Evolutionary conservation across 2,797 vertebrate genomes (phyloP).

Genomic region (Monodelphis domestica): DNA sequence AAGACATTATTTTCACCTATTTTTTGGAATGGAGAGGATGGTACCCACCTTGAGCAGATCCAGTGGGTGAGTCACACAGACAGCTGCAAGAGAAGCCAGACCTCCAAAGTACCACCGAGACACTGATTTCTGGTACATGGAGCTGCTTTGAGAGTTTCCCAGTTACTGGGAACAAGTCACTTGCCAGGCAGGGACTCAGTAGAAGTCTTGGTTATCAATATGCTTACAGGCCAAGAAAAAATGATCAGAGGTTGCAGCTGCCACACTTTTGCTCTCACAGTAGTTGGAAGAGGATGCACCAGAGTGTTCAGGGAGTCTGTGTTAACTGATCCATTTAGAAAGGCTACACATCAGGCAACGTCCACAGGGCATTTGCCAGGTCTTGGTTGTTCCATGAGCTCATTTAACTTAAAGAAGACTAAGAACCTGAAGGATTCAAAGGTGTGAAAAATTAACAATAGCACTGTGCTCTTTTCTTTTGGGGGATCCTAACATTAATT

Average conservation of each 20-base stretch:
- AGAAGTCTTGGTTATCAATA: not conserved
- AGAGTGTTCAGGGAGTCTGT: not conserved
- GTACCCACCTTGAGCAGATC: conserved; percentile 89
- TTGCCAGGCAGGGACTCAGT: not conserved
- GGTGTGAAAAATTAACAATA: too few species aligned
- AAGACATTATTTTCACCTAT: not conserved
- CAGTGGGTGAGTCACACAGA: conserved; percentile 91
- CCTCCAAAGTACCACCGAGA: conserved; percentile 92
- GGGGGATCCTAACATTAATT: too few species aligned
- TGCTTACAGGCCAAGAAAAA: not conserved
- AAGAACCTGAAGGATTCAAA: not conserved
- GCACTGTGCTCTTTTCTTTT: too few species aligned
- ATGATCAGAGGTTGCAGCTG: not conserved
- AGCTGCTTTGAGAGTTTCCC: not conserved
- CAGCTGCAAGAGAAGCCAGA: conserved; percentile 90
- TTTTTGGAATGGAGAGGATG: not conserved
- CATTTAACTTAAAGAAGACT: not conserved
- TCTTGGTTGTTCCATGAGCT: not conserved
- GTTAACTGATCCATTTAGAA: not conserved
- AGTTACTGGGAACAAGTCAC: not conserved
- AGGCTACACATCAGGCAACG: not conserved
- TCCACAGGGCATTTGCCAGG: not conserved
- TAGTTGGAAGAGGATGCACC: not conserved
- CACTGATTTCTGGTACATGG: conserved; percentile 87
- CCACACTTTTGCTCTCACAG: not conserved